Percentiles rank a stretch among this genome's conserved stretches.
phyloP scores from a whole-genome alignment of 2,113 vertebrate species.

The Myocastor coypus region DNA sequence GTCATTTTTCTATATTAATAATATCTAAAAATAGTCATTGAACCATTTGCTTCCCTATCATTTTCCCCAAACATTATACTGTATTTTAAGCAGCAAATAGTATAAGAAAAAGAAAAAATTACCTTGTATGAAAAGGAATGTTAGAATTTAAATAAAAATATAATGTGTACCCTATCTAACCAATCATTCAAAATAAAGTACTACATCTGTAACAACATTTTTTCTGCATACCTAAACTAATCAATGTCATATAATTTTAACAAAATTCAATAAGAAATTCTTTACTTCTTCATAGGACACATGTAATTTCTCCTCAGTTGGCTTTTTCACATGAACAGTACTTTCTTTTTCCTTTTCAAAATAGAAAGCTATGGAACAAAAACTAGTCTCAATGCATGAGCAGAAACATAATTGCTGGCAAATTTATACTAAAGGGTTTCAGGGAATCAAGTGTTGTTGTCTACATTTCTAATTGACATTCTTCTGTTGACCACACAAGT shows the following conservation, averaged over 20 bases:
- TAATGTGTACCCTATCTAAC: background rate
- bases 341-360: conserved; percentile 39
- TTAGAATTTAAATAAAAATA: background rate
- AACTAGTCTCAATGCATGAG: background rate
- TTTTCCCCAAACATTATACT: background rate
- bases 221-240: background rate
- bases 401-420: conserved; percentile 23
- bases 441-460: conserved; percentile 1
- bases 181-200: background rate
- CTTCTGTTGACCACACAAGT: background rate
- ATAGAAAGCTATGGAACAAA: conserved; percentile 27
- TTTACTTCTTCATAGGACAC: background rate
- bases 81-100: conserved; percentile 3
- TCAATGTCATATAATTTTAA: background rate
- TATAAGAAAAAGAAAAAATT: background rate
- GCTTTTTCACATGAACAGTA: conserved; percentile 33
- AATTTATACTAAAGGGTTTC: background rate
- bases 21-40: background rate
- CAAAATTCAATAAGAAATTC: conserved; percentile 43
- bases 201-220: background rate
- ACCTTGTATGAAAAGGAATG: background rate
- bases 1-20: background rate
- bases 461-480: conserved; percentile 44
- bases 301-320: conserved; percentile 46
- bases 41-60: background rate